Evolutionary conservation across 2,888 invertebrate species (phyloP).

Genomic region (Dynastes tityus): DNA sequence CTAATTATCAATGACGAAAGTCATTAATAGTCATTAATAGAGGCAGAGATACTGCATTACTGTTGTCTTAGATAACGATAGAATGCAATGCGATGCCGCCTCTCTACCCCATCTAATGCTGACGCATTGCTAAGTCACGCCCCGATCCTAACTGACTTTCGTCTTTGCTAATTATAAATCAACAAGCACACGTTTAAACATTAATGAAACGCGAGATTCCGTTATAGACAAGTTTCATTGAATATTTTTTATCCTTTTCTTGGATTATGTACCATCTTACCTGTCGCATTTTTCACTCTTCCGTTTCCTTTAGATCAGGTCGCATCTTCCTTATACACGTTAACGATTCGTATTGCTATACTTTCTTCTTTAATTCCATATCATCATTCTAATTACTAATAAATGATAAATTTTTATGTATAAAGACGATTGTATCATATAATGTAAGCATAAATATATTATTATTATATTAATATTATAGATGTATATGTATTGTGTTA

Average conservation of each 20-base stretch:
- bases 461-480: conserved; percentile 33
- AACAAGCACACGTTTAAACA: too few relatives aligned
- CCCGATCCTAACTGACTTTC: too few relatives aligned
- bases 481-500: conserved; percentile 35
- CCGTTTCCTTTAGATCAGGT: background rate
- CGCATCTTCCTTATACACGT: background rate
- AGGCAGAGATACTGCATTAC: too few relatives aligned
- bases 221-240: background rate
- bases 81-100: too few relatives aligned
- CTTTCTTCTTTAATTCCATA: background rate
- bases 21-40: too few relatives aligned
- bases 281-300: background rate
- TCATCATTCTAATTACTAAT: conserved; percentile 2
- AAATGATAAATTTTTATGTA: conserved; percentile 17
- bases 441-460: conserved; percentile 19
- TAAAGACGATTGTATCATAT: conserved; percentile 39
- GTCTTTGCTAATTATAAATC: too few relatives aligned
- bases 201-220: too few relatives aligned
- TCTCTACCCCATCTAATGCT: too few relatives aligned
- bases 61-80: too few relatives aligned
- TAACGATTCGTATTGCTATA: background rate
- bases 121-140: too few relatives aligned
- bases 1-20: too few relatives aligned
- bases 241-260: background rate
- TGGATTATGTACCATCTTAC: background rate